These are phyloP conservation scores for Epinotia demarniana DNA, from an alignment of 2,888 invertebrate genomes.

Conservation along the genomic window DNA sequence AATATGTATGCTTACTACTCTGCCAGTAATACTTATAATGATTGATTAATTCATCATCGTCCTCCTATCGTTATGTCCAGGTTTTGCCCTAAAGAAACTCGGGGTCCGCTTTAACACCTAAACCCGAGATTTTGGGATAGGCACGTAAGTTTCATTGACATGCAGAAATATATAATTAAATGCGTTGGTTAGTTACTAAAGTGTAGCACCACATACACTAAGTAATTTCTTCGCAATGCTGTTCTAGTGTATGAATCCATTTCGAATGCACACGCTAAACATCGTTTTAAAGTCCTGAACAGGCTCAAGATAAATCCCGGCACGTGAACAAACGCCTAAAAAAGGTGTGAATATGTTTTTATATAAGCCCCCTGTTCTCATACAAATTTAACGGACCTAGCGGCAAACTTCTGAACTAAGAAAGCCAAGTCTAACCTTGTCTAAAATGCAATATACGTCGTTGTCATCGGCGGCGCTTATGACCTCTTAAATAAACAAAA, in stretches of 20 bases:
- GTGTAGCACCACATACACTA: too few relatives aligned
- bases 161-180: too few relatives aligned
- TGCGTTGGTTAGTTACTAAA: too few relatives aligned
- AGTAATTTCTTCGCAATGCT: neutral
- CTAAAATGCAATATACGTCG: neutral
- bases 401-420: conserved; percentile 4
- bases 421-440: neutral
- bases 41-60: too few relatives aligned
- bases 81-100: too few relatives aligned
- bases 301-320: neutral
- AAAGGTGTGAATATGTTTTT: conserved; percentile 13
- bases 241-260: neutral
- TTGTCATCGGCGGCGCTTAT: neutral
- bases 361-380: conserved; percentile 1
- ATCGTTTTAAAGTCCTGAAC: neutral
- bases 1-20: too few relatives aligned
- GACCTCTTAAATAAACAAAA: neutral
- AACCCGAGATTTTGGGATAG: too few relatives aligned
- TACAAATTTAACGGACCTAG: neutral
- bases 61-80: too few relatives aligned
- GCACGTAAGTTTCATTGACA: too few relatives aligned
- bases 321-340: conserved; percentile 13
- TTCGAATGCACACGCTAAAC: neutral
- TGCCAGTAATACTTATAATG: too few relatives aligned
- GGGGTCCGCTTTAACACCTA: too few relatives aligned